These are phyloP conservation scores for Megaceryle alcyon DNA, from an alignment of 2,797 vertebrate species.

Conservation along the genomic window DNA sequence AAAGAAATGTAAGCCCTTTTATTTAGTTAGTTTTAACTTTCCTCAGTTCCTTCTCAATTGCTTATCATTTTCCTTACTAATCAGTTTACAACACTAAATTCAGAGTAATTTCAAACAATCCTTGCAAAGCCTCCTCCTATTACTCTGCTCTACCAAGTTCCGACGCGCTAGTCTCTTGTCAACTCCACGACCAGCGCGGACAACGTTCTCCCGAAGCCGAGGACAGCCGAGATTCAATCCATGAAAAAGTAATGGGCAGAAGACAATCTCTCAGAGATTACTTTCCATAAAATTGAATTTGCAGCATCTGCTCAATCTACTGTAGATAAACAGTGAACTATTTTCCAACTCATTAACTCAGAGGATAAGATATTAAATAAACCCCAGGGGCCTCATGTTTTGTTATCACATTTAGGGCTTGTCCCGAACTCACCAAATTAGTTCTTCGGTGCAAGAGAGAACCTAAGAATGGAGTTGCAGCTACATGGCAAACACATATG, in stretches of 20 bases:
- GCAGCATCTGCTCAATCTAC: slow-evolving; percentile 82
- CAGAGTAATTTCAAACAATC: neutral
- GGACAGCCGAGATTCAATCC: slow-evolving; percentile 46
- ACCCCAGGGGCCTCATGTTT: slow-evolving; percentile 72
- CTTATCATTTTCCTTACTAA: neutral
- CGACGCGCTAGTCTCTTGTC: slow-evolving; percentile 17
- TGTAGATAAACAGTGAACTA: slow-evolving; percentile 81
- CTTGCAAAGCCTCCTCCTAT: neutral
- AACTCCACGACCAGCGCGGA: neutral
- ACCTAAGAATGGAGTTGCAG: slow-evolving; percentile 13
- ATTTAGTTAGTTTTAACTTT: neutral
- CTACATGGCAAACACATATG: neutral
- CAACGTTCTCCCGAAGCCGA: neutral
- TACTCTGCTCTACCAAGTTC: neutral
- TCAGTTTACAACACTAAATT: neutral
- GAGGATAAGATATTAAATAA: slow-evolving; percentile 80
- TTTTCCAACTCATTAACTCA: slow-evolving; percentile 83
- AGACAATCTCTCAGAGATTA: slow-evolving; percentile 77
- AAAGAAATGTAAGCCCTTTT: neutral
- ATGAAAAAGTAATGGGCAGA: slow-evolving; percentile 69
- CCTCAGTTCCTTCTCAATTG: neutral
- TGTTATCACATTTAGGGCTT: slow-evolving; percentile 70
- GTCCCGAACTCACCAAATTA: slow-evolving; percentile 69
- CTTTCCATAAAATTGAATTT: slow-evolving; percentile 77
- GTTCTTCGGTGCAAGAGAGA: slow-evolving; percentile 46